A percentile compares a stretch with the other conserved stretches of the same genome.
Evolutionary conservation across 2,888 invertebrate species (phyloP).

Genomic region (Pheosia gnoma): DNA sequence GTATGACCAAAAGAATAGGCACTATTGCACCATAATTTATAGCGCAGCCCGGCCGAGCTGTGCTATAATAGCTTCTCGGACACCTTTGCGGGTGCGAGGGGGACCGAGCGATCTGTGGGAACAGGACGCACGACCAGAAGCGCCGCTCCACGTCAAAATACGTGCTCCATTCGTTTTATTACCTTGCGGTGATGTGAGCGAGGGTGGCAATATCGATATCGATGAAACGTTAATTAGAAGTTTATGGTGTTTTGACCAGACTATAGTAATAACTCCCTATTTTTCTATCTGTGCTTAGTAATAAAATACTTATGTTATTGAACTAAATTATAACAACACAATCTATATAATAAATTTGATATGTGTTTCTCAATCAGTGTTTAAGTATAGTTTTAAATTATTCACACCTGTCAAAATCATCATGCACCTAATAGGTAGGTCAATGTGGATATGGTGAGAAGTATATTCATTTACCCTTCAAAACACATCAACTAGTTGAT

Average conservation of each 20-base stretch:
- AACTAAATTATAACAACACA: no score
- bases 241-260: not conserved
- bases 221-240: constrained; percentile 31
- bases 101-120: constrained; percentile 57
- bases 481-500: no score
- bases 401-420: no score
- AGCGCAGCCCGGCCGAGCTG: constrained; percentile 69
- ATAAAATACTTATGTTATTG: no score
- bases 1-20: constrained; percentile 71
- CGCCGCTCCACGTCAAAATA: constrained; percentile 84
- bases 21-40: constrained; percentile 82
- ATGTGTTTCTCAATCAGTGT: no score
- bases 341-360: no score
- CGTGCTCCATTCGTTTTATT: constrained; percentile 84
- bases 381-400: no score
- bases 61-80: constrained; percentile 80
- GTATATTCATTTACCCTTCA: no score
- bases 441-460: no score
- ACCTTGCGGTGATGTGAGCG: constrained; percentile 60
- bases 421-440: no score
- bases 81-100: constrained; percentile 67
- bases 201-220: constrained; percentile 52
- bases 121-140: constrained; percentile 74
- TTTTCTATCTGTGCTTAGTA: no score
- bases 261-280: no score